Conservation (phyloP, 2,113 vertebrate genomes). For the Eurypyga helias region DNA sequence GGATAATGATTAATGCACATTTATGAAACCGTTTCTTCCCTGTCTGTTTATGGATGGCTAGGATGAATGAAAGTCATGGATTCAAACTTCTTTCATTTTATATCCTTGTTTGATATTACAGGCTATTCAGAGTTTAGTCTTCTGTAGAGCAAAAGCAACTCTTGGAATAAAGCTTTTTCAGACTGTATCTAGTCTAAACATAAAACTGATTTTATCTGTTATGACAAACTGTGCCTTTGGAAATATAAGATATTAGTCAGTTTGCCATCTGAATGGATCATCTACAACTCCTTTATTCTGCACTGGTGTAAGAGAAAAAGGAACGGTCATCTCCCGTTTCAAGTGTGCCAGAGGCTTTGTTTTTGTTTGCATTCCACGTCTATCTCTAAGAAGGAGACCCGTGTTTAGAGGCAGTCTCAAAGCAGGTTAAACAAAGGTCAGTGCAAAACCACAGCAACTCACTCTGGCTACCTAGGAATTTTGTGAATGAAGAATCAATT, state of each 20-base stretch:
- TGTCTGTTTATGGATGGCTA: neutral
- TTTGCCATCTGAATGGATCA: slow-evolving; percentile 16
- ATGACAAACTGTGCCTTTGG: slow-evolving; percentile 35
- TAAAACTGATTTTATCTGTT: slow-evolving; percentile 37
- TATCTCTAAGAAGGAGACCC: slow-evolving; percentile 26
- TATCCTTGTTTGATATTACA: neutral
- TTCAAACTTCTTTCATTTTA: neutral
- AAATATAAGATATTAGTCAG: slow-evolving; percentile 29
- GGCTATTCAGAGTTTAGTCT: neutral
- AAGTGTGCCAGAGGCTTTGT: slow-evolving; percentile 47
- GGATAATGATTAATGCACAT: neutral
- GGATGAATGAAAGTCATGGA: neutral
- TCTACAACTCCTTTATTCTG: neutral
- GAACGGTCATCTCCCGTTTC: slow-evolving; percentile 33
- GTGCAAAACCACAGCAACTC: neutral
- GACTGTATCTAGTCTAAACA: neutral
- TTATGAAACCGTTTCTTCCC: neutral
- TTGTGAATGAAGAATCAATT: neutral
- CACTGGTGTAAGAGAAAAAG: neutral
- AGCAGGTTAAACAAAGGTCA: slow-evolving; percentile 66
- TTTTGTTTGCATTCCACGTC: slow-evolving; percentile 63
- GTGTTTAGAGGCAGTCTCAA: slow-evolving; percentile 19
- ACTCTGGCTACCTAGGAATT: slow-evolving; percentile 19
- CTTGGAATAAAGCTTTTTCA: neutral
- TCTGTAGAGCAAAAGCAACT: neutral